These are phyloP conservation scores for Jaculus jaculus DNA, from an alignment of 2,113 vertebrate species.

Conservation along the genomic window DNA sequence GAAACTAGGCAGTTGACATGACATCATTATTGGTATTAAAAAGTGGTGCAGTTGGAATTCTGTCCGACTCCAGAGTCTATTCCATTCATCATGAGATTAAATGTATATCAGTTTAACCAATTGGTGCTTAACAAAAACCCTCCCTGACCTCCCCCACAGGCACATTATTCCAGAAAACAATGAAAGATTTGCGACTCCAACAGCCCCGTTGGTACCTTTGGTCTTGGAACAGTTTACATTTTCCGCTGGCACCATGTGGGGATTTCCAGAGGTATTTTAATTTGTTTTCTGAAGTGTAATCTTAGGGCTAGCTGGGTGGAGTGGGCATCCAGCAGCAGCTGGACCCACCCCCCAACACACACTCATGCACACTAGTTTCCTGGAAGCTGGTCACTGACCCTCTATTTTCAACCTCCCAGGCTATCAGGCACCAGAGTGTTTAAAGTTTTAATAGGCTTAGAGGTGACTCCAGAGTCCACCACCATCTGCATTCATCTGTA, in stretches of 20 bases:
- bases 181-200: background rate
- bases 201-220: background rate
- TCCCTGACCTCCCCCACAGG: background rate
- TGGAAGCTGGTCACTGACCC: slow-evolving; percentile 47
- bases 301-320: background rate
- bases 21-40: background rate
- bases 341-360: too few relatives aligned
- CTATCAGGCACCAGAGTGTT: slow-evolving; percentile 74
- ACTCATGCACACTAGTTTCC: background rate
- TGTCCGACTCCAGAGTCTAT: background rate
- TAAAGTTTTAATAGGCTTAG: slow-evolving; percentile 84
- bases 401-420: slow-evolving; percentile 69
- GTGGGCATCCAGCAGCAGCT: background rate
- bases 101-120: background rate
- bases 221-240: background rate
- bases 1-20: background rate
- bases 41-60: background rate
- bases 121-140: background rate
- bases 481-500: slow-evolving; percentile 71
- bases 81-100: background rate
- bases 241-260: background rate
- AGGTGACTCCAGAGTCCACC: slow-evolving; percentile 75
- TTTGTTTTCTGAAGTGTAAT: slow-evolving; percentile 10
- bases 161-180: background rate
- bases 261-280: background rate